Percentiles rank a stretch among this genome's conserved stretches.
Evolutionary conservation across 2,797 vertebrate species (phyloP).

Genomic region (Mormyrus hasselquistii): DNA sequence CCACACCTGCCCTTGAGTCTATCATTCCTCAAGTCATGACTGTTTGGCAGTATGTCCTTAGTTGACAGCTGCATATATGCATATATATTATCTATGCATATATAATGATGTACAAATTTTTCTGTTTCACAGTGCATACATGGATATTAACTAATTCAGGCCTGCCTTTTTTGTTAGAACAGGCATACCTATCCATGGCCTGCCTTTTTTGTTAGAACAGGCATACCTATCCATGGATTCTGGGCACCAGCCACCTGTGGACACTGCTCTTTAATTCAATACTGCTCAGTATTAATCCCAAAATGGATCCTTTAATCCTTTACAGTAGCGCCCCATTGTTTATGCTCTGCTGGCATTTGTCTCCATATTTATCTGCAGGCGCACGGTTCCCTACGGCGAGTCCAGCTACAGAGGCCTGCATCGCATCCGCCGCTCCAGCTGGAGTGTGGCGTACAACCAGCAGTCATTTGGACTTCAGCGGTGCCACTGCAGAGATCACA

Average conservation of each 20-base stretch:
- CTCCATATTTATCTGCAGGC: not conserved
- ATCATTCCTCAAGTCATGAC: not conserved
- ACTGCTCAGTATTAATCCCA: not conserved
- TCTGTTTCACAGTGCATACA: not conserved
- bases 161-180: not conserved
- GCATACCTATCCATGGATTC: not conserved
- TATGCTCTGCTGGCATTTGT: not conserved
- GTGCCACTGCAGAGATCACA: not conserved
- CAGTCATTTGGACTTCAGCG: not conserved
- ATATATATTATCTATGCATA: too few species aligned
- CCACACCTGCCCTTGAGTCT: not conserved
- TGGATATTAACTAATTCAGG: not conserved
- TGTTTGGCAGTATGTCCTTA: not conserved
- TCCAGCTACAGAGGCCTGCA: conserved; percentile 7
- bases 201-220: not conserved
- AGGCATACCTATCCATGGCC: not conserved
- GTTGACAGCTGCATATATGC: not conserved
- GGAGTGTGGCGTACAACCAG: not conserved
- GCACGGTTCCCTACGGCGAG: not conserved
- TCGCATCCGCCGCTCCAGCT: not conserved
- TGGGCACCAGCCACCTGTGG: not conserved
- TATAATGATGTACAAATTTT: not conserved
- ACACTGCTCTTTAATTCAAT: not conserved
- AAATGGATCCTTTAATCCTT: not conserved
- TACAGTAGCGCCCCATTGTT: not conserved